Evolutionary conservation across 2,888 invertebrate genomes (phyloP).

Genomic region (Cephus pygmeus): DNA sequence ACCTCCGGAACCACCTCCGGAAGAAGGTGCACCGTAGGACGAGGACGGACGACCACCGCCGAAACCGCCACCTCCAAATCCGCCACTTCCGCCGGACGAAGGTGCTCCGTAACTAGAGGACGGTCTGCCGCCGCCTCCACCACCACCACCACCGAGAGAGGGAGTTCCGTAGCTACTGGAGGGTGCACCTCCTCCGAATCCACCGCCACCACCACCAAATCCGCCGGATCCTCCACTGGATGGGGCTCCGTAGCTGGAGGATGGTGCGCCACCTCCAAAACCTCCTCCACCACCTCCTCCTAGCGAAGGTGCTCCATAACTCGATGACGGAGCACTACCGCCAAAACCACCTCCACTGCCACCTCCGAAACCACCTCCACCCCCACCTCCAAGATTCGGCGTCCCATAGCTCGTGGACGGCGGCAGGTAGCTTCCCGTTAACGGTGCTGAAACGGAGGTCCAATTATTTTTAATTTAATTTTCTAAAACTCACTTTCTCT

Average conservation of each 20-base stretch:
- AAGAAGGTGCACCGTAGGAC: constrained; percentile 55
- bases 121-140: constrained; percentile 39
- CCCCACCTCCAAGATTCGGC: constrained; percentile 49
- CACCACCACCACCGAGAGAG: constrained; percentile 35
- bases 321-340: constrained; percentile 55
- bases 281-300: constrained; percentile 39
- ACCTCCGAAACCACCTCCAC: constrained; percentile 30
- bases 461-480: constrained; percentile 8
- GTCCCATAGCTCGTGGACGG: constrained; percentile 69
- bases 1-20: constrained; percentile 59
- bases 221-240: constrained; percentile 37
- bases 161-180: constrained; percentile 62
- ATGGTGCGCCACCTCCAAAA: constrained; percentile 37
- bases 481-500: neutral
- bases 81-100: constrained; percentile 57
- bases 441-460: constrained; percentile 64
- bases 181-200: constrained; percentile 22
- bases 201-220: constrained; percentile 24
- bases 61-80: constrained; percentile 38
- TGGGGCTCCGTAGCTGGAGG: constrained; percentile 51
- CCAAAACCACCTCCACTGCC: constrained; percentile 41
- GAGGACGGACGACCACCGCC: constrained; percentile 46
- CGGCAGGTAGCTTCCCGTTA: constrained; percentile 72
- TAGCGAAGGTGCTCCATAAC: constrained; percentile 45
- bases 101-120: constrained; percentile 64